phyloP scores from a whole-genome alignment of 2,797 vertebrate species.

The Rhinogobio ventralis region DNA sequence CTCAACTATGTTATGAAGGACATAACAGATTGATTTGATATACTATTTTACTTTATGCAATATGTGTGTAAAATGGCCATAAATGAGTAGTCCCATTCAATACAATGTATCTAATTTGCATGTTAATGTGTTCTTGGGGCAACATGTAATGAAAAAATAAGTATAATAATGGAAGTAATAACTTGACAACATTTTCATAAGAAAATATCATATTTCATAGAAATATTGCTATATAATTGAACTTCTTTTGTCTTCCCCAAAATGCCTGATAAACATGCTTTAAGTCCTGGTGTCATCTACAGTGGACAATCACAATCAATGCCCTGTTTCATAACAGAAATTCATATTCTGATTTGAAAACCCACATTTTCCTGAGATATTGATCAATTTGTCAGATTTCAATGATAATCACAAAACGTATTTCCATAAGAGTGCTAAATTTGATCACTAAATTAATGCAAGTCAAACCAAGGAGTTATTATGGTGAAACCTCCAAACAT shows the following conservation, averaged over 20 bases:
- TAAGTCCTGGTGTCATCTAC: no score
- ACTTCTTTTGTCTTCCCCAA: no score
- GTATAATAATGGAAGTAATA: background rate
- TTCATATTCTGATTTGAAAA: background rate
- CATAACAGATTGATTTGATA: background rate
- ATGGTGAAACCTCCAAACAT: no score
- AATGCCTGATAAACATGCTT: no score
- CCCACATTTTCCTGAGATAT: background rate
- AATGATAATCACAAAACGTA: no score
- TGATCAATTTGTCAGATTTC: no score
- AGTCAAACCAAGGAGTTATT: no score
- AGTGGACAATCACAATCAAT: background rate
- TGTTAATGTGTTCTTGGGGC: background rate
- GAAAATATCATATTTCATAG: background rate
- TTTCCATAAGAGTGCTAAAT: no score
- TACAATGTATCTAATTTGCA: background rate
- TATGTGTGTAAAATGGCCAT: background rate
- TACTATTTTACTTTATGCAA: background rate
- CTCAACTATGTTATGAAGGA: background rate
- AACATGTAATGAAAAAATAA: background rate
- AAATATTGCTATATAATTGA: background rate
- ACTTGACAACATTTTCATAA: background rate
- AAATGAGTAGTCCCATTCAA: background rate
- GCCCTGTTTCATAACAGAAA: background rate
- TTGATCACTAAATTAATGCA: no score